A percentile compares a stretch with the other conserved stretches of the same genome.
Evolutionary conservation across 92 coral and sea anemone genomes (phyloP).

Genomic region (Paramuricea clavata): DNA sequence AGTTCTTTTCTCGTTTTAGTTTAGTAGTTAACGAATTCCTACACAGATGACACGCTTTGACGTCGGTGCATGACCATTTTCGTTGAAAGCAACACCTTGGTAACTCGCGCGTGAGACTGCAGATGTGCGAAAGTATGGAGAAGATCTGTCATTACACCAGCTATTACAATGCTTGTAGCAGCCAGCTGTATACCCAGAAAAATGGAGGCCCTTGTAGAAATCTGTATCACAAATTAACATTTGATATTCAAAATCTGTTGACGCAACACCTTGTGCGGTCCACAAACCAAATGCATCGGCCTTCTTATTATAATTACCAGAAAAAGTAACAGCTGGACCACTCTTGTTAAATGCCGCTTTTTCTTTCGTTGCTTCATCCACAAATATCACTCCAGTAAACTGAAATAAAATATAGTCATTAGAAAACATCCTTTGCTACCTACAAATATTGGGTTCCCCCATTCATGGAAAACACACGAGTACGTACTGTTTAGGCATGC

Average conservation of each 20-base stretch:
- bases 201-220: constrained; percentile 58
- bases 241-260: constrained; percentile 38
- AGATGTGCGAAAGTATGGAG: constrained; percentile 65
- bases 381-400: constrained; percentile 58
- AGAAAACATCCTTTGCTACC: no score
- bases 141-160: constrained; percentile 40
- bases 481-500: no score
- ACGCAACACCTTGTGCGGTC: constrained; percentile 54
- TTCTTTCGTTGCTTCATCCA: constrained; percentile 44
- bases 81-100: constrained; percentile 59
- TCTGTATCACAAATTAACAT: constrained; percentile 32
- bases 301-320: constrained; percentile 10
- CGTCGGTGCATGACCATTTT: constrained; percentile 27
- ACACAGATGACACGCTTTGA: constrained; percentile 33
- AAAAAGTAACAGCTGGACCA: constrained; percentile 16
- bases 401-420: constrained; percentile 35
- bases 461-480: no score
- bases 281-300: constrained; percentile 40
- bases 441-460: no score
- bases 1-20: no score
- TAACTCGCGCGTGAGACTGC: neutral
- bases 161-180: constrained; percentile 21
- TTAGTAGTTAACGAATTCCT: constrained; percentile 55
- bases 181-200: constrained; percentile 45
- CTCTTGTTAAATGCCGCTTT: no score